Conservation (phyloP, 35 echinoderm and acorn worm species). For the Heliocidaris tuberculata region DNA sequence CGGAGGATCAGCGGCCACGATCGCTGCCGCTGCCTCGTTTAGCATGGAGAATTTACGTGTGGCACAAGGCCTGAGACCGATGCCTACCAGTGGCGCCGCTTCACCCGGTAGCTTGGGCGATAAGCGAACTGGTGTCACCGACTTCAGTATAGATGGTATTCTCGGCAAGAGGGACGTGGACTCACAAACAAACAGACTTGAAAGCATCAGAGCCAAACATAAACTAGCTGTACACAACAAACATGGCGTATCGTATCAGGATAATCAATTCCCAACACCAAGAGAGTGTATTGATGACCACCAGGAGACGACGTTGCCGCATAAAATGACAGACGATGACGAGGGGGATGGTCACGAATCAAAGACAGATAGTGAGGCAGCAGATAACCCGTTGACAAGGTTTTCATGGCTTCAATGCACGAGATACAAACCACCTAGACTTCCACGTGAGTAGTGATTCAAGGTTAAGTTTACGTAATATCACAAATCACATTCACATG, state of each 20-base stretch:
- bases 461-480: no score
- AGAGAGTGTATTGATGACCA: background rate
- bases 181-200: background rate
- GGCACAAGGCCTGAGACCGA: conserved; percentile 13
- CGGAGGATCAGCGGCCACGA: conserved; percentile 36
- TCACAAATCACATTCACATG: no score
- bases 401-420: conserved; percentile 99
- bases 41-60: conserved; percentile 44
- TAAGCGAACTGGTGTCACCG: conserved; percentile 52
- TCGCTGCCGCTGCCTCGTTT: conserved; percentile 19
- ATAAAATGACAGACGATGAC: conserved; percentile 5
- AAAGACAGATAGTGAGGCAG: conserved; percentile 36
- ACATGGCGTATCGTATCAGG: background rate
- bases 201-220: conserved; percentile 15
- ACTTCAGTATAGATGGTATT: conserved; percentile 68
- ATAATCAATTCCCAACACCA: background rate
- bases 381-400: conserved; percentile 79
- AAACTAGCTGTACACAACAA: background rate
- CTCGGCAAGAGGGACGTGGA: conserved; percentile 36
- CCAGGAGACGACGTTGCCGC: background rate
- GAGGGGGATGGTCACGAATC: background rate
- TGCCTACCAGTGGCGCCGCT: background rate
- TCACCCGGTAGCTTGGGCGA: conserved; percentile 8
- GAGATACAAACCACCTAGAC: conserved; percentile 90
- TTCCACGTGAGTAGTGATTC: conserved; percentile 78